Evolutionary conservation across 2,113 vertebrate species (phyloP).

Genomic region (Myxocyprinus asiaticus): DNA sequence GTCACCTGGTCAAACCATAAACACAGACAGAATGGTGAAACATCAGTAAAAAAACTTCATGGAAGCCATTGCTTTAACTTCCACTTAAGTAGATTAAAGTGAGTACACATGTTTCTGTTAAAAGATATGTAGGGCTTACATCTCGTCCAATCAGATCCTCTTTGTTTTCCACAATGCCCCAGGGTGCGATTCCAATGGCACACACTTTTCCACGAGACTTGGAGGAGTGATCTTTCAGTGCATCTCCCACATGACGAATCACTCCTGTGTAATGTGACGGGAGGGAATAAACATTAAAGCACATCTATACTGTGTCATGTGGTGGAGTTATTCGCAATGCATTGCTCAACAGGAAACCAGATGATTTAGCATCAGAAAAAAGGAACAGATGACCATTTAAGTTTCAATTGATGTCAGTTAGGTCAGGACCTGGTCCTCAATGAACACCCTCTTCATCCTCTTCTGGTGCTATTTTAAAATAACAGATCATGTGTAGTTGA

Average conservation of each 20-base stretch:
- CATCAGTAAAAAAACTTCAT: too few relatives aligned
- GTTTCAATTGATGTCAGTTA: background rate
- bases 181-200: constrained; percentile 92
- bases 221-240: constrained; percentile 95
- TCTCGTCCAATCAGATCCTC: constrained; percentile 95
- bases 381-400: background rate
- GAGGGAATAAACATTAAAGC: background rate
- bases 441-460: background rate
- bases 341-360: background rate
- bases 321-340: background rate
- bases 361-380: constrained; percentile 4
- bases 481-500: background rate
- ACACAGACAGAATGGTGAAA: background rate
- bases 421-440: too few relatives aligned
- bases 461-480: background rate
- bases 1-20: constrained; percentile 76
- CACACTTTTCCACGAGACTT: constrained; percentile 94
- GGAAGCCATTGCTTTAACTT: background rate
- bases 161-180: constrained; percentile 97
- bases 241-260: constrained; percentile 94
- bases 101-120: background rate
- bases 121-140: constrained; percentile 72
- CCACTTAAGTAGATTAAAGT: background rate
- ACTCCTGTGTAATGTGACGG: constrained; percentile 76
- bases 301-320: constrained; percentile 1